Evolutionary conservation across 2,797 vertebrate genomes (phyloP).

Genomic region (Calcarius lapponicus): DNA sequence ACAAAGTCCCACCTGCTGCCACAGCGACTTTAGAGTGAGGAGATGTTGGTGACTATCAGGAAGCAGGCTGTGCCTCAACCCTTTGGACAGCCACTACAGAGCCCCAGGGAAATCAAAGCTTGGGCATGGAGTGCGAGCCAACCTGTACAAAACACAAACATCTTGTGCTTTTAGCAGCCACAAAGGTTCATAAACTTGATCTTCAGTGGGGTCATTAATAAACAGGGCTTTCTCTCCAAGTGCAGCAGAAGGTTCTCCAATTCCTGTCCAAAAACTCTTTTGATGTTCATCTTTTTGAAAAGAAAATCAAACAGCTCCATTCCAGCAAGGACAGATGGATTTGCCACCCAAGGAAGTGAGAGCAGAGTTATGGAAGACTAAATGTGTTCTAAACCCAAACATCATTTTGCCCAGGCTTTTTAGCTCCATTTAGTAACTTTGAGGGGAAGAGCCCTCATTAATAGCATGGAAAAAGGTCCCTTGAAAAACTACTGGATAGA

Average conservation of each 20-base stretch:
- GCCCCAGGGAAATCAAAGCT: not conserved
- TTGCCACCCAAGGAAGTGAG: not conserved
- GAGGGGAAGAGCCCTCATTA: not conserved
- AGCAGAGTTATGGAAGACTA: not conserved
- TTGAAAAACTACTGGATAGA: constrained; percentile 25
- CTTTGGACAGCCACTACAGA: not conserved
- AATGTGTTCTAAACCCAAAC: not conserved
- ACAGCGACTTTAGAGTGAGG: not conserved
- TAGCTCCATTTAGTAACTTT: not conserved
- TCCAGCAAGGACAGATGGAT: not conserved
- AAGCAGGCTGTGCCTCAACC: not conserved
- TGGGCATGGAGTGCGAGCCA: not conserved
- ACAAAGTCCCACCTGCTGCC: not conserved
- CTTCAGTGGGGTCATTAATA: not conserved
- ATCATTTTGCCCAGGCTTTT: not conserved
- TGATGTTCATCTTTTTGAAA: not conserved
- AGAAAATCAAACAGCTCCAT: not conserved
- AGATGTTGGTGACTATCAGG: not conserved
- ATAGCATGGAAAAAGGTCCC: not conserved
- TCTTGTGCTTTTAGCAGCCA: not conserved
- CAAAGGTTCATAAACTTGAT: not conserved
- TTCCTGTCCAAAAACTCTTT: not conserved
- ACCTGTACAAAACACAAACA: not conserved
- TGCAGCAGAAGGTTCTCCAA: not conserved
- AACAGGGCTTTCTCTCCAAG: not conserved